These are phyloP conservation scores for Bradypus variegatus DNA, from an alignment of 2,797 vertebrate species.

Conservation along the genomic window DNA sequence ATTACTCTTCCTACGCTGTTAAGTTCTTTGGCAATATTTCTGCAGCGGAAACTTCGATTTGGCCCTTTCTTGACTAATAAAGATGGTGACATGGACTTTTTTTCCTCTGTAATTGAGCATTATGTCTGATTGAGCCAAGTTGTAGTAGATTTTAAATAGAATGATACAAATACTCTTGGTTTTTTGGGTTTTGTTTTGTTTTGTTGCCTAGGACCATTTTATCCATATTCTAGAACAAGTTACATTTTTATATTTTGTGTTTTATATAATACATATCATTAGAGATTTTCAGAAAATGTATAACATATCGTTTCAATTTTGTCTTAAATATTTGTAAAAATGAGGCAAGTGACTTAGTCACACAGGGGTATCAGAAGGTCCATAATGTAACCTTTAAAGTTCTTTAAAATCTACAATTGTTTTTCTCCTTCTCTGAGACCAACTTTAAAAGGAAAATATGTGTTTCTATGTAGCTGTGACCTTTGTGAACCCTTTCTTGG, in stretches of 20 bases:
- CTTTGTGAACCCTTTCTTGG: slow-evolving; percentile 25
- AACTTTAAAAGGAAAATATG: slow-evolving; percentile 18
- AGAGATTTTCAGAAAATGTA: slow-evolving; percentile 8
- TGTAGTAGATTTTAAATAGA: slow-evolving; percentile 25
- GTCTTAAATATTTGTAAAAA: slow-evolving; percentile 7
- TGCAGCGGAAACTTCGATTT: not conserved
- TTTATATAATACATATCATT: not conserved
- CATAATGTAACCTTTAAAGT: not conserved
- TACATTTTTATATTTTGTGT: not conserved
- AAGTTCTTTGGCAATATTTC: slow-evolving; percentile 26
- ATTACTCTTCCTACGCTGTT: not conserved
- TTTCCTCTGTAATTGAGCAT: not conserved
- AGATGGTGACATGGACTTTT: not conserved
- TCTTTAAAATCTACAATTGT: not conserved
- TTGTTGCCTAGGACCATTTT: not conserved
- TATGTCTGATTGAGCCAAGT: not conserved
- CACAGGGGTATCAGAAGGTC: not conserved
- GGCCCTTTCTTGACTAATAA: not conserved
- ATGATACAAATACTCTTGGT: not conserved
- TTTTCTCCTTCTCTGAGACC: not conserved
- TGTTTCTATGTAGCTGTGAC: not conserved
- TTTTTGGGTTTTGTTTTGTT: not conserved
- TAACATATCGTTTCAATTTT: slow-evolving; percentile 20
- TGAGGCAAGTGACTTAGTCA: not conserved
- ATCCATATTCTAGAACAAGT: not conserved